Evolutionary conservation across 2,888 invertebrate species (phyloP), one percentile per base, ranked within the genome.

Genomic region (Sinhomidia bicolor): DNA sequence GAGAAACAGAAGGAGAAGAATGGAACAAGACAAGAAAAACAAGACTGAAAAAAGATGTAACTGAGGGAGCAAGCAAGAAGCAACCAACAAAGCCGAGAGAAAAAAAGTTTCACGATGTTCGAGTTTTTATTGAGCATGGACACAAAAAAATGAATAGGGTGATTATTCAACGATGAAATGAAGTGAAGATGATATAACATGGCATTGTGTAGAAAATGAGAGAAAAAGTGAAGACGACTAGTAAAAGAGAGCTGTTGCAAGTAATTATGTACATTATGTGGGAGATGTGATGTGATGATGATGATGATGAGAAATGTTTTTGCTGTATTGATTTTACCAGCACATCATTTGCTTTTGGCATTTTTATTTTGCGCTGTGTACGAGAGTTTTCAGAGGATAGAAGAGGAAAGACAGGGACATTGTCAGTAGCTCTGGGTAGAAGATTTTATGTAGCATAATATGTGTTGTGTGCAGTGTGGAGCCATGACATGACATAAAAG

Each of bases 101-200:
- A n/a, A n/a, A n/a, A n/a, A n/a, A 57, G 36, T 20, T 79, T 79
- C 79, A 41, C 20, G 60, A 32, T 79, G 79, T 23, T 44, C 9
- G 74, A 23, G 7, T 68, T 62, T 68, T 17, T 68, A 74, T 74
- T 23, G 44, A 23, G 12, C 20, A 44, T 17, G 32, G 17, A 36
- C 12, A 71, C 1, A 47, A 26, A 12, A 36, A 20, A 74, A 47
- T 26, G 74, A 74, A 47, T 74, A 65, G 65, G 36, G 10, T 36
- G 20, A 74, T 74, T 74, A 74, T 47, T 74, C 74, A 74, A 74
- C 44, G 47, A 74, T 47, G 74, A 74, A 74, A 74, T 74, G 74
- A 74, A 74, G 44, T 74, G 74, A 74, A 74, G 74, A 74, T 74
- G 74, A 74, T 74, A 74, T 74, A 74, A 74, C n/a, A n/a, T 74